A percentile compares a stretch with the other conserved stretches of the same genome.
These are phyloP conservation scores for Philonicus albiceps DNA, from an alignment of 2,888 invertebrate species.

Conservation along the genomic window DNA sequence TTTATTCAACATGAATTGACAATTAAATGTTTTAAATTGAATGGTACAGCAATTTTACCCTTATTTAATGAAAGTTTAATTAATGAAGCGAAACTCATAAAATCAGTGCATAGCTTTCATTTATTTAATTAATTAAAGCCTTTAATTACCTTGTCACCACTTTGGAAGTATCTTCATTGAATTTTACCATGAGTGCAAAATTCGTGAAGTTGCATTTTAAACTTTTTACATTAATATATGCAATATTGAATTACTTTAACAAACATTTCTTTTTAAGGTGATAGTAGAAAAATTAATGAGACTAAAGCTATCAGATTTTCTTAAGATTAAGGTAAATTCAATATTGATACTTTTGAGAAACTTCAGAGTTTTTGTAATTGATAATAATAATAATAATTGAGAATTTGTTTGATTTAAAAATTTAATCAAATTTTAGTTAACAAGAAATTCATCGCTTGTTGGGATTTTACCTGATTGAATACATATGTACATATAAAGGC, in stretches of 20 bases:
- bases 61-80: not conserved
- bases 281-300: too few relatives aligned
- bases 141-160: not conserved
- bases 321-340: too few relatives aligned
- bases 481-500: too few relatives aligned
- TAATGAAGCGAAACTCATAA: not conserved
- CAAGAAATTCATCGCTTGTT: too few relatives aligned
- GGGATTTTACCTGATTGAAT: too few relatives aligned
- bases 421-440: too few relatives aligned
- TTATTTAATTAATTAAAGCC: not conserved
- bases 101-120: not conserved
- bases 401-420: too few relatives aligned
- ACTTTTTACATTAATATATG: not conserved
- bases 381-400: too few relatives aligned
- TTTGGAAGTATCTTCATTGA: not conserved
- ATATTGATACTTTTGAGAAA: too few relatives aligned
- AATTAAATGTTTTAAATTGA: not conserved
- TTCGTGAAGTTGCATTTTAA: not conserved
- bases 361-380: too few relatives aligned
- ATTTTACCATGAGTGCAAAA: not conserved
- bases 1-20: not conserved
- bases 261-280: too few relatives aligned
- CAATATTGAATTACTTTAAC: not conserved
- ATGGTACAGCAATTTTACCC: not conserved
- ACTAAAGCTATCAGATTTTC: too few relatives aligned